A percentile compares a stretch with the other conserved stretches of the same genome.
These are phyloP conservation scores for Protaetia brevitarsis DNA, from an alignment of 1,140 invertebrate genomes.

Conservation along the genomic window DNA sequence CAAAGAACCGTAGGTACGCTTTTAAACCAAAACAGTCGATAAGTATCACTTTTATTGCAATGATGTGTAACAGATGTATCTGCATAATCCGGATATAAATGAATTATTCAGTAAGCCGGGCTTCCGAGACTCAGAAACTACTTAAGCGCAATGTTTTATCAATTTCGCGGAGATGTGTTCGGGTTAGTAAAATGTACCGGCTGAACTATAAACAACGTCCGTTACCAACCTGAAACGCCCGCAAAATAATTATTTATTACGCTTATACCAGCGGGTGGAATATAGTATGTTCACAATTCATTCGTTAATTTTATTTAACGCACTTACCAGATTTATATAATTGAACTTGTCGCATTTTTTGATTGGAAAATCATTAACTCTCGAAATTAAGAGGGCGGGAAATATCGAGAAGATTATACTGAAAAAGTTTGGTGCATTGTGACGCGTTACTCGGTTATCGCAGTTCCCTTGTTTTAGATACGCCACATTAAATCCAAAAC, in stretches of 20 bases:
- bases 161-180: neutral
- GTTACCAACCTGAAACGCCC: neutral
- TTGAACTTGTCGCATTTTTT: too few relatives aligned
- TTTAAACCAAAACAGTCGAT: too few relatives aligned
- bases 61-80: too few relatives aligned
- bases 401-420: constrained; percentile 28
- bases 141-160: neutral
- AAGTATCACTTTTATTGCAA: too few relatives aligned
- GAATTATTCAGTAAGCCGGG: neutral
- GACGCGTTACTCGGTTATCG: constrained; percentile 36
- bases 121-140: neutral
- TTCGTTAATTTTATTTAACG: too few relatives aligned
- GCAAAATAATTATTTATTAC: neutral
- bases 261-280: neutral
- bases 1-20: too few relatives aligned
- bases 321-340: too few relatives aligned
- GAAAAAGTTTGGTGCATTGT: constrained; percentile 35
- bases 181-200: neutral
- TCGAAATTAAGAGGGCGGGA: constrained; percentile 26
- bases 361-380: neutral
- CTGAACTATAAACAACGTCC: neutral
- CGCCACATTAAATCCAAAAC: constrained; percentile 41
- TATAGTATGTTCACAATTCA: too few relatives aligned
- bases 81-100: too few relatives aligned
- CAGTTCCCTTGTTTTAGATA: constrained; percentile 40